Base-by-base conservation (phyloP, 1,140 invertebrate species). In the Drosophila suzukii region DNA sequence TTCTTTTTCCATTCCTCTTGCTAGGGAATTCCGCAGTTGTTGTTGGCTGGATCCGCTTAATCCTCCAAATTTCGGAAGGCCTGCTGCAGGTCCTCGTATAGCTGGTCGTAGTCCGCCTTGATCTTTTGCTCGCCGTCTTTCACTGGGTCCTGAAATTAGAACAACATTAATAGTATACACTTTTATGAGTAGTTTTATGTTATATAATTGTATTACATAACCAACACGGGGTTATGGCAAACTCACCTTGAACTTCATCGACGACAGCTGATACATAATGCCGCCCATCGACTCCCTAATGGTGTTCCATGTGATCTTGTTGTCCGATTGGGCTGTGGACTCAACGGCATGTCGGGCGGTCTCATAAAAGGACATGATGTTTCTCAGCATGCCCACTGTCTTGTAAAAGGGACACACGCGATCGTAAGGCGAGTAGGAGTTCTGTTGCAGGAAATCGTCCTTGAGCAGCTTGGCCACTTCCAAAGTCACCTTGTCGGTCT, bases 361-460 rank as follows among this genome's bases (percentile, higher is more conserved):
- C 92, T 99, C 99, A 92, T 99, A 99, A 93, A 99, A 99, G 27
- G 97, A 94, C 91, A 99, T 98, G 94, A 99, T 99, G 93, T 99
- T 99, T 90, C 95, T 95, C 89, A 99, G 93, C 99, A 99, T 99
- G 74, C 98, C 98, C 10, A 98, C 97, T 10, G 98, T 99, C 94
- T 99, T 99, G 94, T 99, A 99, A 94, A 99, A 99, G 85, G 99
- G 99, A 93, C 99, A 99, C 93, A 98, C 99, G 67, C 98, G 95
- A 94, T 99, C 98, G 93, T 99, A 99, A 7, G 97, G 93, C 30
- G 98, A 97, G 93, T 99, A 99, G 92, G 97, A 97, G 94, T 98
- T 98, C 93, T 99, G 99, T 94, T 99, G 99, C 77, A 99, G 94
- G 94, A 99, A 99, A 94, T 99, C 99, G 92, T 99, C 99, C 92